Conservation (phyloP, 2,797 vertebrate species). For the Chrysocyon brachyurus region DNA sequence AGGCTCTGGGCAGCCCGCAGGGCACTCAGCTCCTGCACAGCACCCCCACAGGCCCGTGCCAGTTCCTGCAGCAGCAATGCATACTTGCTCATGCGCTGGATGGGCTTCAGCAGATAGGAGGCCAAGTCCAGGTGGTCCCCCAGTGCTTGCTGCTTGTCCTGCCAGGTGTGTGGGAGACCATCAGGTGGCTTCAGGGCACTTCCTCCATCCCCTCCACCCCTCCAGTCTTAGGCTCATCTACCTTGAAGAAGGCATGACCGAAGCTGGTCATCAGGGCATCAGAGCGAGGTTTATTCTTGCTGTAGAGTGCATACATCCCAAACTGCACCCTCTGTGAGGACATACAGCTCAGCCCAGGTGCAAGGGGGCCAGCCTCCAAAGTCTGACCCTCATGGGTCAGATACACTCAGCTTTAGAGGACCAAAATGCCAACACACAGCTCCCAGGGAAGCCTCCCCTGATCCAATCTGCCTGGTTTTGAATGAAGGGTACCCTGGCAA, state of each 20-base stretch:
- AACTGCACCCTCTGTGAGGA: constrained; percentile 95
- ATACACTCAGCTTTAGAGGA: background rate
- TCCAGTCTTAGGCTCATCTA: constrained; percentile 81
- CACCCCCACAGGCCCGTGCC: constrained; percentile 88
- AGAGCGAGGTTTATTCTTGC: constrained; percentile 98
- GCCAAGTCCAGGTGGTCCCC: constrained; percentile 93
- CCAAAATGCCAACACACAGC: background rate
- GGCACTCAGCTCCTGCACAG: constrained; percentile 87
- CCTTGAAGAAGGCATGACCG: constrained; percentile 96
- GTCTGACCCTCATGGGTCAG: background rate
- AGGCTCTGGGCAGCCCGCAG: constrained; percentile 90
- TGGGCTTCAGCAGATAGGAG: constrained; percentile 92
- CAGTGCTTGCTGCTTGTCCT: constrained; percentile 91
- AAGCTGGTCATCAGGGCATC: constrained; percentile 94
- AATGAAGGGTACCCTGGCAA: background rate
- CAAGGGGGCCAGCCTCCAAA: background rate
- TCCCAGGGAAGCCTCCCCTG: background rate
- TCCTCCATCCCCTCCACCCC: accelerated
- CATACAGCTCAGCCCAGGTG: background rate
- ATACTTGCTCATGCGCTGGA: constrained; percentile 93
- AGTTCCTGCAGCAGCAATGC: constrained; percentile 91
- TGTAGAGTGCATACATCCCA: constrained; percentile 96
- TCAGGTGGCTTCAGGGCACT: background rate
- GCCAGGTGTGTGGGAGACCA: background rate
- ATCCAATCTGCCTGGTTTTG: background rate